Percentiles rank a stretch among this genome's conserved stretches.
These are phyloP conservation scores for Brachypodius melanocephalos DNA, from an alignment of 2,113 vertebrate species.

Conservation along the genomic window DNA sequence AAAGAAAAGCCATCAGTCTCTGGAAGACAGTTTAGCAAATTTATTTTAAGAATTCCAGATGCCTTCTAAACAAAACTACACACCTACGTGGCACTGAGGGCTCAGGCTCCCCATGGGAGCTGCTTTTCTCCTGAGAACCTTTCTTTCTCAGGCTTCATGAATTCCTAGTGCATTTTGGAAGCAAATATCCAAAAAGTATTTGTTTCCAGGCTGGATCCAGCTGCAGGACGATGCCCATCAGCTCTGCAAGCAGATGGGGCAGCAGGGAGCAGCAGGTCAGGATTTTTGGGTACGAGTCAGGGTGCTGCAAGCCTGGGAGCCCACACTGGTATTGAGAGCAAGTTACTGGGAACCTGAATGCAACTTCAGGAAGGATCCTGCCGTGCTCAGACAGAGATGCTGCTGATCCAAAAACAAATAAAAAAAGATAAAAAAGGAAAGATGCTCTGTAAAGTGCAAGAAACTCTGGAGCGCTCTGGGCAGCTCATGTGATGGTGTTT, in stretches of 20 bases:
- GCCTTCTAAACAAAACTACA: conserved; percentile 44
- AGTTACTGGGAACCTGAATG: not conserved
- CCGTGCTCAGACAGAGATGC: not conserved
- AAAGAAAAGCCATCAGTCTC: conserved; percentile 25
- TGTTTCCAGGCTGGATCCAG: not conserved
- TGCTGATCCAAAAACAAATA: not conserved
- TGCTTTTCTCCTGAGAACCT: not conserved
- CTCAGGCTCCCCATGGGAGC: not conserved
- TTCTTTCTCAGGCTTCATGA: not conserved
- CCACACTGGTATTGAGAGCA: rapidly evolving
- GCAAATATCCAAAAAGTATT: not conserved
- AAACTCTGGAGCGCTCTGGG: not conserved
- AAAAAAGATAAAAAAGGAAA: not conserved
- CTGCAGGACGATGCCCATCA: not conserved
- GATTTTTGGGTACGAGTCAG: rapidly evolving
- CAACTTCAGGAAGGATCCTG: not conserved
- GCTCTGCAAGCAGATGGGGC: not conserved
- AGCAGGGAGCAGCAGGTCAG: not conserved
- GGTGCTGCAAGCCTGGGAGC: not conserved
- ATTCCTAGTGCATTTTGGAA: not conserved
- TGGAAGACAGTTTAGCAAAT: conserved; percentile 47
- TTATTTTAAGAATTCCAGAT: conserved; percentile 61
- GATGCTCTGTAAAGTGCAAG: not conserved
- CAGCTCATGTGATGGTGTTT: not conserved
- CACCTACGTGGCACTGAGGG: not conserved